A percentile compares a stretch with the other conserved stretches of the same genome.
Conservation (phyloP, 2,888 invertebrate species). For the Rapana venosa region DNA sequence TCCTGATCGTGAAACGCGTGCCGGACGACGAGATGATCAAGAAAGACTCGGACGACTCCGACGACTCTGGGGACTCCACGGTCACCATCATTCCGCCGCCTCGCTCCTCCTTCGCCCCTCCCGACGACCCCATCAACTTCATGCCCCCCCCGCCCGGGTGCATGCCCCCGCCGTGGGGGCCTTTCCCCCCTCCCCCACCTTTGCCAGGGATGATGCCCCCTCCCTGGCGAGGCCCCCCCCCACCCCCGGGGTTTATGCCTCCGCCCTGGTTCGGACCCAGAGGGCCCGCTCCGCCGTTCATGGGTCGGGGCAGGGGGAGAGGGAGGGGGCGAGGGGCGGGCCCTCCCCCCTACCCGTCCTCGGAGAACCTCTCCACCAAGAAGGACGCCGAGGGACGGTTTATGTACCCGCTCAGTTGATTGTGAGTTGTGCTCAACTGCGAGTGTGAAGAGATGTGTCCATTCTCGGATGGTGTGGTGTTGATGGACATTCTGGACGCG, state of each 20-base stretch:
- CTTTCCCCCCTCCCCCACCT: conserved; percentile 23
- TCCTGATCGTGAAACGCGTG: conserved; percentile 42
- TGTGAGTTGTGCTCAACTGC: not conserved
- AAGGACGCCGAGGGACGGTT: conserved; percentile 40
- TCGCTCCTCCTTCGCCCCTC: conserved; percentile 40
- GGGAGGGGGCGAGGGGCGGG: not conserved
- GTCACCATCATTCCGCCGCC: conserved; percentile 42
- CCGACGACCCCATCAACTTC: conserved; percentile 39
- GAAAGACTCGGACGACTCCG: conserved; percentile 16
- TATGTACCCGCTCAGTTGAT: conserved; percentile 37
- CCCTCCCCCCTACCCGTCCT: conserved; percentile 6
- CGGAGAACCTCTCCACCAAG: conserved; percentile 38
- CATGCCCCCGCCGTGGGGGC: conserved; percentile 36
- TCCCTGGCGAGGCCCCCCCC: conserved; percentile 29
- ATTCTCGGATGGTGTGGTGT: not conserved
- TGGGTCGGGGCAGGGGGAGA: not conserved
- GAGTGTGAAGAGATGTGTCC: not conserved
- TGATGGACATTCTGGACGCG: not conserved
- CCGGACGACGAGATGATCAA: conserved; percentile 18
- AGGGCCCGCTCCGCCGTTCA: not conserved
- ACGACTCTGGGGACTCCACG: conserved; percentile 38
- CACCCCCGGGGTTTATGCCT: conserved; percentile 15
- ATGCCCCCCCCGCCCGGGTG: conserved; percentile 38
- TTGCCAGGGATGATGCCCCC: conserved; percentile 32
- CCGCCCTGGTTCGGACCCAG: not conserved